phyloP scores from a whole-genome alignment of 2,888 invertebrate genomes.

The Plusia festucae region DNA sequence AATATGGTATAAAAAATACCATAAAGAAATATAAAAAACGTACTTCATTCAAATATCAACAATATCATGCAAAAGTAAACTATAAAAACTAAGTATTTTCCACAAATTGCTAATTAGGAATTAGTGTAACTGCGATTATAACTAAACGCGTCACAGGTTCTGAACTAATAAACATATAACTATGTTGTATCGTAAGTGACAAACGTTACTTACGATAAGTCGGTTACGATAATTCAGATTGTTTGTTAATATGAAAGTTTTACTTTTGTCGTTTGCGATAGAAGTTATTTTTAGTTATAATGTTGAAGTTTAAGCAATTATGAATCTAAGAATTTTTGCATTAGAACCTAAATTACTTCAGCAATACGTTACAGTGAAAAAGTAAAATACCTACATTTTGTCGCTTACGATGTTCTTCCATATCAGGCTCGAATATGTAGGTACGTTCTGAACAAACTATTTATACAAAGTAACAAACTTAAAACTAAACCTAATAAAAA shows the following conservation, averaged over 20 bases:
- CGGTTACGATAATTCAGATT: constrained; percentile 11
- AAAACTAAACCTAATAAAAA: too few relatives aligned
- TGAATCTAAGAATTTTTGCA: background rate
- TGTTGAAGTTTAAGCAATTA: background rate
- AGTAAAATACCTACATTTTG: constrained; percentile 8
- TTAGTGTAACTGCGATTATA: background rate
- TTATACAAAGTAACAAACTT: too few relatives aligned
- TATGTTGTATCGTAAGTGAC: background rate
- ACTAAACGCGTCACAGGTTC: constrained; percentile 13
- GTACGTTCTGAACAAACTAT: too few relatives aligned
- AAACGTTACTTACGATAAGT: constrained; percentile 14
- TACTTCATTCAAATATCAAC: background rate
- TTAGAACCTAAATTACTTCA: background rate
- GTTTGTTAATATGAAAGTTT: constrained; percentile 3
- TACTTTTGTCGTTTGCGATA: constrained; percentile 8
- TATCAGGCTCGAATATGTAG: constrained; percentile 9
- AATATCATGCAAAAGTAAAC: too few relatives aligned
- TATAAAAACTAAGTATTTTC: too few relatives aligned
- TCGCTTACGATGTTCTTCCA: constrained; percentile 10
- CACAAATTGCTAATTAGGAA: too few relatives aligned
- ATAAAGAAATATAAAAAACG: background rate
- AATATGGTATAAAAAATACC: background rate
- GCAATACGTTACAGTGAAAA: constrained; percentile 1
- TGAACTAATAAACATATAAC: background rate
- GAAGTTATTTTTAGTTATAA: background rate